Evolutionary conservation across 1,140 invertebrate species (phyloP), one percentile per base, ranked within the genome.

Genomic region (Cotesia chilonis): DNA sequence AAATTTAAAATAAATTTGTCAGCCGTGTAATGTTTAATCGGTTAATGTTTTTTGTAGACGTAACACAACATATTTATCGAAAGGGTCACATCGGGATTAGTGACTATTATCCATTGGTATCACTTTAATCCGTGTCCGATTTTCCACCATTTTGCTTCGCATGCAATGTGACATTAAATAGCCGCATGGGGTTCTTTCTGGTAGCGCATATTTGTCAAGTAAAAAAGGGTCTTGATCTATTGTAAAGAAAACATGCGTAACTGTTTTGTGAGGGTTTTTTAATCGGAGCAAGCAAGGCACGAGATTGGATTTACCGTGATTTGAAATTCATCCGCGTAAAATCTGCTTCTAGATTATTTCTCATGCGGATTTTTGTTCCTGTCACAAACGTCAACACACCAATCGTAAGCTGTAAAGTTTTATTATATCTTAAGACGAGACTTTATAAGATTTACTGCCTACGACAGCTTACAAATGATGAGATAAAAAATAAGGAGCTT

Each of bases 311-410:
- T 85, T 82, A 76, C 64, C 67, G 36, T 76, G 80, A 84, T 87
- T 84, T 83, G 81, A 86, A 86, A 86, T 83, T 70, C 80, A 87
- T 87, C 84, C 80, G 81, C 81, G 81, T 85, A 77, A 86, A 87
- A 84, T 85, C 78, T 77, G 70, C 69, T 74, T 71, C 70, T 63
- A n/a, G 20, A 36, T 66, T 28, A 28, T 28, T 36, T 17, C 57
- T 51, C 66, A 70, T 61, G 14, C 54, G 37, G 66, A 37, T 70
- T 63, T n/a, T 68, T 36, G n/a, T 37, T 59, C 9, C 36, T 68
- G 4, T 55, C 38, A 47, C 41, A 5, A 7, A 47, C 41, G 41
- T 47, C 41, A 47, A 47, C 41, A 47, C 41, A 47, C 6, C 6
- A 47, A 47, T 47, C 41, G 6, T 6, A 17, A 14, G 4, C n/a